Evolutionary conservation across 2,888 invertebrate genomes (phyloP), one percentile per base, ranked within the genome.

Genomic region (Priapulus caudatus): DNA sequence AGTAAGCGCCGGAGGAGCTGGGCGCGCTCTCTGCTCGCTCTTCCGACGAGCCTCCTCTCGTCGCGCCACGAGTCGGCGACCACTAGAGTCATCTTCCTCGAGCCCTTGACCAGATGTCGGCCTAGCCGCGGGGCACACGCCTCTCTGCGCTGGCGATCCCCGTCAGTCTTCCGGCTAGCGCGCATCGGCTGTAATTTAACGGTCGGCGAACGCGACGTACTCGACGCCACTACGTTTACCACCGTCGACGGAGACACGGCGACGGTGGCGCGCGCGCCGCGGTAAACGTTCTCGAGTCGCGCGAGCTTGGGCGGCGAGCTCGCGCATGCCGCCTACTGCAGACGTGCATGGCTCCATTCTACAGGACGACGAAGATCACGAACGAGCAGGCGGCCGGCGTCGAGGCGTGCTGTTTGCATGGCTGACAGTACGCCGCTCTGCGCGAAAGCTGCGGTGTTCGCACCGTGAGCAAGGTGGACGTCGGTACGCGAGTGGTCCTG

Each of bases 71-170:
- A 72, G 77, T 56, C 83, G 86, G 61, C 87, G 89, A 62, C 93
- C 95, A 0, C 74, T 97, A 45, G 78, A n/a, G n/a, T 92, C 0
- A 75, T 97, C 45, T 92, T 91, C 69, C 74, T 98, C 63, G 97
- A 98, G 71, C 93, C 93, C 0, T 87, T 98, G 1, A 97, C 97
- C 74, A 93, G 97, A 71, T 75, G 97, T 48, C 93, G 92, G 3
- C 90, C 89, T 0, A 84, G 89, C 0, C 90, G 91, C 61, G 89
- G 89, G 64, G 87, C 91, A 21, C 93, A 92, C 64, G 90, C 92
- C 72, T 82, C 97, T 23, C 88, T 93, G 0, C 97, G 95, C n/a
- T n/a, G n/a, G n/a, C n/a, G 95, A 74, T 97, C 61, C 95, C 97
- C 0, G 87, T 90, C 0, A 77, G 87, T 57, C 74, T 98, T 23